These are phyloP conservation scores for Asobara japonica DNA, from an alignment of 1,140 invertebrate genomes.

Conservation along the genomic window DNA sequence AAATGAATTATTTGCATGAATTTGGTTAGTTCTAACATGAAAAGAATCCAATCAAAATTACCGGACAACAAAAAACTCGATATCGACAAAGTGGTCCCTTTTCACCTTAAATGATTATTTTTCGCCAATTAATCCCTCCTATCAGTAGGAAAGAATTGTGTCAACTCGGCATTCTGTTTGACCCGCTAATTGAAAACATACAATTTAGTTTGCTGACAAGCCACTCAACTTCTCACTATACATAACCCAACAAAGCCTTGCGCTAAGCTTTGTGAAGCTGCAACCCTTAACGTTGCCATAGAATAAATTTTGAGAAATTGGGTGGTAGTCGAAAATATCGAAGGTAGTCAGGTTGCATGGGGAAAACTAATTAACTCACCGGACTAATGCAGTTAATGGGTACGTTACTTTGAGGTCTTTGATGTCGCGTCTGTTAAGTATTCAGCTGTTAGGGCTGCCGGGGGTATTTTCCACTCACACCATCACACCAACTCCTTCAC, in stretches of 20 bases:
- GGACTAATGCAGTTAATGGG: slow-evolving; percentile 39
- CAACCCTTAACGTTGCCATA: not conserved
- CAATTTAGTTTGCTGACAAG: not conserved
- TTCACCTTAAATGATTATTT: no score
- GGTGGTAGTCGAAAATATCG: slow-evolving; percentile 21
- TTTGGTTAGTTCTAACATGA: no score
- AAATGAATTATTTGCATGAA: no score
- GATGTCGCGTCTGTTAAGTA: slow-evolving; percentile 37
- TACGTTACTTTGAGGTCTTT: slow-evolving; percentile 42
- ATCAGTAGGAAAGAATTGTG: no score
- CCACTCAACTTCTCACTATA: not conserved
- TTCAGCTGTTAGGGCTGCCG: slow-evolving; percentile 16
- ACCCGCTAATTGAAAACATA: no score
- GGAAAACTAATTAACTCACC: slow-evolving; percentile 40
- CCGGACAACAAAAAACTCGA: no score
- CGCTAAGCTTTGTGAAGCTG: not conserved
- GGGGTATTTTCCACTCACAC: slow-evolving; percentile 1
- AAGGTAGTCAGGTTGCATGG: slow-evolving; percentile 18
- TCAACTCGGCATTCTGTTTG: no score
- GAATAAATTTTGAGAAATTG: not conserved
- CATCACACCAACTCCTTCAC: not conserved
- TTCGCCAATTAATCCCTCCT: no score
- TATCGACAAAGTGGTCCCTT: no score
- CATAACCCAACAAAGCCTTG: not conserved
- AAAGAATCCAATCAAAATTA: no score